These are phyloP conservation scores for Drosophila nigricruria DNA, from an alignment of 2,888 invertebrate genomes.

Conservation along the genomic window DNA sequence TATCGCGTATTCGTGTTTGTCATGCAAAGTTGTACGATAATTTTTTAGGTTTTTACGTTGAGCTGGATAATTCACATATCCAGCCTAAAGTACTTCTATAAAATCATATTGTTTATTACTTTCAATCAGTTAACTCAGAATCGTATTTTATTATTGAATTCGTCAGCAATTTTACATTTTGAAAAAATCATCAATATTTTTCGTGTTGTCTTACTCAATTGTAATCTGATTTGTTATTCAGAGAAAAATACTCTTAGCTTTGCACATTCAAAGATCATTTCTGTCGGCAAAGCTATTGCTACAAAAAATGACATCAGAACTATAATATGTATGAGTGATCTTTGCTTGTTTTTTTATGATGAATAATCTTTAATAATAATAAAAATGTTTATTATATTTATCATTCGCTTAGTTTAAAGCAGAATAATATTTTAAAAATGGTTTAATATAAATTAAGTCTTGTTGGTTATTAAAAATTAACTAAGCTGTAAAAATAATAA, in stretches of 20 bases:
- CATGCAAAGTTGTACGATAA: conserved; percentile 18
- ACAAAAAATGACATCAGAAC: conserved; percentile 9
- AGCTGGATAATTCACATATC: not conserved
- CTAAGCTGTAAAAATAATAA: no score
- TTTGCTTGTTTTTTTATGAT: not conserved
- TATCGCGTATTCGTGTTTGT: conserved; percentile 30
- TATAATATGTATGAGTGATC: not conserved
- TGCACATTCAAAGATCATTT: not conserved
- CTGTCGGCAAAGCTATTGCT: not conserved
- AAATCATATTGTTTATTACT: not conserved
- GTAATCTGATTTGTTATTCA: not conserved
- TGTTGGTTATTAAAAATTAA: no score
- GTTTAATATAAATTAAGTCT: no score
- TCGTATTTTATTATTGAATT: not conserved
- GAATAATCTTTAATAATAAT: conserved; percentile 4
- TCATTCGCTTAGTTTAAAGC: not conserved
- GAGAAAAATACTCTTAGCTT: not conserved
- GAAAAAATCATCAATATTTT: not conserved
- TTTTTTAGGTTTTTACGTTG: not conserved
- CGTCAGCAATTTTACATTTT: not conserved
- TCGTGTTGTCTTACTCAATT: not conserved
- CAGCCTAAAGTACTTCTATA: not conserved
- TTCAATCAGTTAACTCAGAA: not conserved
- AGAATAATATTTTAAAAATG: no score
- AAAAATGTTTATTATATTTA: not conserved